phyloP scores from a whole-genome alignment of 2,113 vertebrate genomes.

The Potamarius usumacintae region DNA sequence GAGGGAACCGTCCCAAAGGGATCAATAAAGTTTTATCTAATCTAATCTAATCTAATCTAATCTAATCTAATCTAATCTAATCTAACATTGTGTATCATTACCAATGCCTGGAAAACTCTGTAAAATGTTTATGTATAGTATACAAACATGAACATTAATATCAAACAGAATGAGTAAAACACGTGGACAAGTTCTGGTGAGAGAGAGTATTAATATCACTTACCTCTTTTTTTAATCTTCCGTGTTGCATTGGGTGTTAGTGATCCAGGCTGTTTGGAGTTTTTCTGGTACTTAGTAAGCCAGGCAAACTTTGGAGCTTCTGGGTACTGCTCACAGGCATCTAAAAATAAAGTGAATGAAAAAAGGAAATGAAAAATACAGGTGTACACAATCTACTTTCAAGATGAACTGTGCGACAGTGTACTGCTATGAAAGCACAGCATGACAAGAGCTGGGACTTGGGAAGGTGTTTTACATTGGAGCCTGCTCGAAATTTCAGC shows the following conservation, averaged over 20 bases:
- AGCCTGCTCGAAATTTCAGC: not conserved
- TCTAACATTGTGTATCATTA: not conserved
- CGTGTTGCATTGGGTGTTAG: conserved; percentile 35
- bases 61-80: no score
- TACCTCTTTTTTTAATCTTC: conserved; percentile 64
- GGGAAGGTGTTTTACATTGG: not conserved
- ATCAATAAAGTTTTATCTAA: no score
- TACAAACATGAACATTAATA: not conserved
- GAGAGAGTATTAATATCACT: conserved; percentile 9
- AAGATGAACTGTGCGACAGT: not conserved
- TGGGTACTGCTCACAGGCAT: conserved; percentile 69
- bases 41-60: not conserved
- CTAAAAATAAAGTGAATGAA: conserved; percentile 53
- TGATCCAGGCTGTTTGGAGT: conserved; percentile 44
- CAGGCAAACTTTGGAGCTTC: conserved; percentile 71
- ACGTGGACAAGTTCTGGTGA: not conserved
- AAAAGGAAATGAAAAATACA: not conserved
- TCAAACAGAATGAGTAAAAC: not conserved
- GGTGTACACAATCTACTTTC: not conserved
- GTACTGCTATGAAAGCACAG: not conserved
- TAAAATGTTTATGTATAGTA: not conserved
- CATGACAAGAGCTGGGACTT: not conserved
- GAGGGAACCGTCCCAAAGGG: no score
- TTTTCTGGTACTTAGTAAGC: conserved; percentile 71
- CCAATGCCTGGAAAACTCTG: not conserved